Conservation (phyloP, 1,140 invertebrate species). For the Polypedilum pembai region DNA sequence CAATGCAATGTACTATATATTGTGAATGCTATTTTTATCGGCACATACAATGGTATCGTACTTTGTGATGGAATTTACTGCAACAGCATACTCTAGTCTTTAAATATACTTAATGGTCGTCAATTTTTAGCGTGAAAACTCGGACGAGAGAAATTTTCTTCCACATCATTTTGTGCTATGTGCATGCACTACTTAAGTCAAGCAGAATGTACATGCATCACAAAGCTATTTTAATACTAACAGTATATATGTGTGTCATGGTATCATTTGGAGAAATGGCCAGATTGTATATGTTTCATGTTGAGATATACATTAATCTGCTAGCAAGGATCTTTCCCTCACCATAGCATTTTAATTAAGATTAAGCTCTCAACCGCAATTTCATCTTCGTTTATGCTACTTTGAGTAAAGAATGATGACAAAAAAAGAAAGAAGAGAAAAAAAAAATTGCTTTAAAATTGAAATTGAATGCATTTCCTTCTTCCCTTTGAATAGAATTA, state of each 20-base stretch:
- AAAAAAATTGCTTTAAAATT: not conserved
- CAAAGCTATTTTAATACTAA: no score
- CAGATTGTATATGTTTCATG: not conserved
- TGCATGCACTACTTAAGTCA: no score
- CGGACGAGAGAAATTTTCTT: not conserved
- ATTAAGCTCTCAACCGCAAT: not conserved
- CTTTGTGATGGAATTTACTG: conserved; percentile 12
- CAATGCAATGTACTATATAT: not conserved
- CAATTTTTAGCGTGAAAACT: not conserved
- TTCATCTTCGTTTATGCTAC: not conserved
- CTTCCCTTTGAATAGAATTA: not conserved
- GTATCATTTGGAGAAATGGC: not conserved
- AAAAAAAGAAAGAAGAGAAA: not conserved
- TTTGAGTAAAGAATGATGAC: not conserved
- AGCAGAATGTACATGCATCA: no score
- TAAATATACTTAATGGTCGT: not conserved
- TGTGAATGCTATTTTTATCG: not conserved
- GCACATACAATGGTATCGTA: not conserved
- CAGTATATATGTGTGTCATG: not conserved
- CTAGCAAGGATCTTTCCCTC: not conserved
- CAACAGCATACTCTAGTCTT: not conserved
- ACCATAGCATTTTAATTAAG: conserved; percentile 5
- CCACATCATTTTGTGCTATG: no score
- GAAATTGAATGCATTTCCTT: not conserved
- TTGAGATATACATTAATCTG: not conserved